Evolutionary conservation across 1,140 invertebrate species (phyloP).

Genomic region (Mylabris phalerata): DNA sequence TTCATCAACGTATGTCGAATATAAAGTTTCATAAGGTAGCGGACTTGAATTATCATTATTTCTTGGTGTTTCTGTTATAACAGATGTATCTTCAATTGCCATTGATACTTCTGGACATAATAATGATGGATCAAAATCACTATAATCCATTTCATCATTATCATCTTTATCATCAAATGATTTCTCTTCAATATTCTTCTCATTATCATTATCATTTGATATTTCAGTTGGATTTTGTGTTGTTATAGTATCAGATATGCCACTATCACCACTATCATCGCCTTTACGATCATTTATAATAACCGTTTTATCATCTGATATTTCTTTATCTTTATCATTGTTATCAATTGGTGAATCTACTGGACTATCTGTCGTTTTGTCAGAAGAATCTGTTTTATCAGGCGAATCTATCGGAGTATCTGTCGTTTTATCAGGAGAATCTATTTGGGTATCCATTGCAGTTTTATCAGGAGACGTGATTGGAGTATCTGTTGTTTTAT

Average conservation of each 20-base stretch:
- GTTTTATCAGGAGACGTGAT: too few relatives aligned
- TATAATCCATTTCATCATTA: background rate
- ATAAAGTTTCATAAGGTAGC: conserved; percentile 28
- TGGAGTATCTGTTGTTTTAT: too few relatives aligned
- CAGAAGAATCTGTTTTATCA: too few relatives aligned
- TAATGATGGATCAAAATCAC: conserved; percentile 32
- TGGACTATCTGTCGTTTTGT: too few relatives aligned
- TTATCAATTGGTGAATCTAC: too few relatives aligned
- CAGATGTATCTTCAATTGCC: conserved; percentile 32
- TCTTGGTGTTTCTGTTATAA: conserved; percentile 12
- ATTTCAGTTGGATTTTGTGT: conserved; percentile 1
- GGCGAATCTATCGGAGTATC: too few relatives aligned
- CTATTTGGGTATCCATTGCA: too few relatives aligned
- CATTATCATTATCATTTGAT: background rate
- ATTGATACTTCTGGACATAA: conserved; percentile 34
- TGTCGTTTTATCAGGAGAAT: too few relatives aligned
- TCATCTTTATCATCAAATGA: background rate
- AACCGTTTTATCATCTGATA: background rate
- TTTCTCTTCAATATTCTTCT: background rate
- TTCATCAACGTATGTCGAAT: conserved; percentile 33
- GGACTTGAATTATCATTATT: conserved; percentile 24
- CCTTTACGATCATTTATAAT: background rate
- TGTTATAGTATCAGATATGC: background rate
- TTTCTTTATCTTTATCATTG: too few relatives aligned
- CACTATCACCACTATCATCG: background rate